Base-by-base conservation (phyloP, 1,140 invertebrate species). In the Drosophila lowei region DNA sequence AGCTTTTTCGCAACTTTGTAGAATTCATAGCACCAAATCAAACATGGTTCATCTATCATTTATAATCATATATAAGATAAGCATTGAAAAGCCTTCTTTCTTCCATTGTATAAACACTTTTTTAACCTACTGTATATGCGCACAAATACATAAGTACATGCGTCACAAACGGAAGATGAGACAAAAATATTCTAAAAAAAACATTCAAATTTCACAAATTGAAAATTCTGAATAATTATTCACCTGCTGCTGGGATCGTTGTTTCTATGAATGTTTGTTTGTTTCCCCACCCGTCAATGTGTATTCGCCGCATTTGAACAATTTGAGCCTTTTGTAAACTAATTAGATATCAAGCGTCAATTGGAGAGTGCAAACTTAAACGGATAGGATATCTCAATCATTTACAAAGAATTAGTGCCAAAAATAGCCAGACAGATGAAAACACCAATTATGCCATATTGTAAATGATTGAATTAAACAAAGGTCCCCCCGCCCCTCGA, bases 291-390 rank as follows among this genome's bases (percentile, higher is more conserved):
- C 9, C 9, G 9, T 34, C 9, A 34, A 34, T 3, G 8, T 70
- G 18, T 21, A 60, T 60, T 44, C 55, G 23, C 56, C 21, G 21
- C 16, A 70, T 46, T 57, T 21, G 13, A 41, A 60, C 49, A 47
- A 23, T 18, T 43, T 41, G 53, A 60, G 41, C 21, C 57, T 57
- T 58, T 62, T 63, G 59, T 65, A 76, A 85, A 57, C 63, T 68
- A 80, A 77, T 79, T 68, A 61, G 59, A 54, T 53, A 59, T 47
- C 67, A 72, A 68, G 72, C 85, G 80, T 73, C 57, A 84, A 84
- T 77, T 85, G 63, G 49, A 48, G 13, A 23, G 44, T 9, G 60
- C 25, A 38, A 57, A 60, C 55, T 84, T 67, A 57, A 48, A 38
- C 43, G 72, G 71, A 79, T 85, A 55, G 72, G 71, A 79, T 85